phyloP scores from a whole-genome alignment of 35 echinoderm and acorn worm species.

The Lytechinus variegatus region DNA sequence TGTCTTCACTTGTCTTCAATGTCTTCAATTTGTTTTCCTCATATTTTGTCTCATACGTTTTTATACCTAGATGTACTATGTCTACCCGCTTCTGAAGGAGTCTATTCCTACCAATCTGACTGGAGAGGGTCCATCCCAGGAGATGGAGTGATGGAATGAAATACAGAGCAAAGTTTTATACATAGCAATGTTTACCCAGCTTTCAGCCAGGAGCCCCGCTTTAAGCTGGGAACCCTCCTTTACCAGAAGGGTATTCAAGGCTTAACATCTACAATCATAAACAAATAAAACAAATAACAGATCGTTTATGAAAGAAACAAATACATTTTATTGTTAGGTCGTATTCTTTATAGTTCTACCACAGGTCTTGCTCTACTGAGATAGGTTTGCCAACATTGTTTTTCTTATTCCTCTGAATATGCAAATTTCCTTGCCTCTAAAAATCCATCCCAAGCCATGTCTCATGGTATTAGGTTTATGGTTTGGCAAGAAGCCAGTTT shows the following conservation, averaged over 20 bases:
- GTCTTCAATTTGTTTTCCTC: not conserved
- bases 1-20: too few relatives aligned
- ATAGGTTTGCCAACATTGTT: not conserved
- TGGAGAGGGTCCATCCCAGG: not conserved
- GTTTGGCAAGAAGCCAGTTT: too few relatives aligned
- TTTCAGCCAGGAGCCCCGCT: too few relatives aligned
- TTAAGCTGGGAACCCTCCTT: too few relatives aligned
- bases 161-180: too few relatives aligned
- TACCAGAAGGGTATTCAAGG: too few relatives aligned
- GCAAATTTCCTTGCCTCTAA: not conserved
- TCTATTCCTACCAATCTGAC: not conserved
- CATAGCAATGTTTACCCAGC: too few relatives aligned
- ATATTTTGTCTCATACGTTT: not conserved
- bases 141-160: slow-evolving; percentile 31
- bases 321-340: not conserved
- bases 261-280: not conserved
- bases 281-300: not conserved
- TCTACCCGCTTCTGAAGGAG: slow-evolving; percentile 20
- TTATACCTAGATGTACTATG: slow-evolving; percentile 33
- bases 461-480: too few relatives aligned
- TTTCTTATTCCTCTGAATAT: not conserved
- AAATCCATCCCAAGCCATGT: not conserved
- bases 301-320: not conserved
- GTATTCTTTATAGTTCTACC: not conserved
- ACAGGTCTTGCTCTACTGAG: not conserved